Evolutionary conservation across 1,140 invertebrate genomes (phyloP), one percentile per base, ranked within the genome.

Genomic region (Bombus balteatus): DNA sequence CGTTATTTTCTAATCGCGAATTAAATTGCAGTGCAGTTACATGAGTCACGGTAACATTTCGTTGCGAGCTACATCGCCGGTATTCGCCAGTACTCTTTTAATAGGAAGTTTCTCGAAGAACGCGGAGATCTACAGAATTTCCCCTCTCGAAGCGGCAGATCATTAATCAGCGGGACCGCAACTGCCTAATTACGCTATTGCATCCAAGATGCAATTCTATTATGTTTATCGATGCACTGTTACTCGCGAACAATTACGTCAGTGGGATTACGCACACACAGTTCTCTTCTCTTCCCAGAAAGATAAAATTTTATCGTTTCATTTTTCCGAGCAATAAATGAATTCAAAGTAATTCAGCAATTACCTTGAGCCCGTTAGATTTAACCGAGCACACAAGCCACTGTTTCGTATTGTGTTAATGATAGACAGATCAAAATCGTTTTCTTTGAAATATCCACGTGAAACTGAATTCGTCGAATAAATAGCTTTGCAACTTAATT

Each of bases 1-100:
- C 68, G 83, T 66, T 81, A 80, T 85, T 73, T 73, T 80, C 70
- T 81, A 66, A 85, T 85, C 70, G 34, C 39, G 83, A 73, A 85
- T 66, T 32, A 66, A 85, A 80, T 80, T 73, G 77, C 77, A 37
- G 39, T 25, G 66, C 68, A 47, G 32, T 85, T 80, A 65, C 70
- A 53, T 34, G 83, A 85, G 32, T 72, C 75, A 85, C 39, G 75
- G n/a, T 59, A 53, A 86, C 37, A 37, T 86, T 86, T 86, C 62
- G 25, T 73, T 75, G 37, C 37, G 22, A 75, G 22, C 10, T 15
- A 25, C 34, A 39, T 13, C 37, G n/a, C 65, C 8, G 65, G 15
- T 71, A 34, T 10, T 53, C 18, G 47, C 47, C 47, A 18, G 28
- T 53, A 8, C 53, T 73, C 18, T 77, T 73, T 43, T 37, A 73